These are phyloP conservation scores for Limenitis camilla DNA, from an alignment of 2,888 invertebrate genomes.

Conservation along the genomic window DNA sequence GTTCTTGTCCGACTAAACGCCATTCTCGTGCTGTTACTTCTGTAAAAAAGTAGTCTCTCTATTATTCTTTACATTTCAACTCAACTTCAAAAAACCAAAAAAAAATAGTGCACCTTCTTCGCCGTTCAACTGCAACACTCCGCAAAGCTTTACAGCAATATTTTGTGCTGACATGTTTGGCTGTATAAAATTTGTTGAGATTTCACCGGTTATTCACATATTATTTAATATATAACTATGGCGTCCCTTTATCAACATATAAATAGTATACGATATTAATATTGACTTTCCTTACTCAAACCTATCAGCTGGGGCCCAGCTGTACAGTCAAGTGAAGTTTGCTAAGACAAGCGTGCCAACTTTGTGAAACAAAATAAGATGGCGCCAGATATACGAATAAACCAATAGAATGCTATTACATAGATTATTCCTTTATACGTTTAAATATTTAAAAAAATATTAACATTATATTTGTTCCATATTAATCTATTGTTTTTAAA, in stretches of 20 bases:
- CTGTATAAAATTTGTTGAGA: constrained; percentile 10
- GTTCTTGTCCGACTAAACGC: constrained; percentile 87
- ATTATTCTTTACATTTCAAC: neutral
- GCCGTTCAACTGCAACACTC: constrained; percentile 64
- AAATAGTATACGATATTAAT: constrained; percentile 14
- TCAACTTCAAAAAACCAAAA: neutral
- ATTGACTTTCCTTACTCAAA: constrained; percentile 64
- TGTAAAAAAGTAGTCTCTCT: constrained; percentile 37
- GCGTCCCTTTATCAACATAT: neutral
- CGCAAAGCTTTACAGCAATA: constrained; percentile 75
- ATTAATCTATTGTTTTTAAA: no score
- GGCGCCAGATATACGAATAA: constrained; percentile 28
- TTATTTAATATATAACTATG: neutral
- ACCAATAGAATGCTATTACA: constrained; percentile 45
- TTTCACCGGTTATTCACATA: neutral
- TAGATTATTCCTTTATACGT: constrained; percentile 34
- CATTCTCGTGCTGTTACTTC: constrained; percentile 81
- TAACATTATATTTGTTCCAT: no score
- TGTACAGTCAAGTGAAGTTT: constrained; percentile 53
- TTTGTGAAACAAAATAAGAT: constrained; percentile 26
- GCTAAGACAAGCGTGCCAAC: constrained; percentile 41
- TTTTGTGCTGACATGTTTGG: constrained; percentile 62
- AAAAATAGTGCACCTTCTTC: constrained; percentile 54
- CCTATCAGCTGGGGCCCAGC: constrained; percentile 72
- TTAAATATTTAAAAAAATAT: neutral